Evolutionary conservation across 2,113 vertebrate species (phyloP).

Genomic region (Chiloscyllium plagiosum): DNA sequence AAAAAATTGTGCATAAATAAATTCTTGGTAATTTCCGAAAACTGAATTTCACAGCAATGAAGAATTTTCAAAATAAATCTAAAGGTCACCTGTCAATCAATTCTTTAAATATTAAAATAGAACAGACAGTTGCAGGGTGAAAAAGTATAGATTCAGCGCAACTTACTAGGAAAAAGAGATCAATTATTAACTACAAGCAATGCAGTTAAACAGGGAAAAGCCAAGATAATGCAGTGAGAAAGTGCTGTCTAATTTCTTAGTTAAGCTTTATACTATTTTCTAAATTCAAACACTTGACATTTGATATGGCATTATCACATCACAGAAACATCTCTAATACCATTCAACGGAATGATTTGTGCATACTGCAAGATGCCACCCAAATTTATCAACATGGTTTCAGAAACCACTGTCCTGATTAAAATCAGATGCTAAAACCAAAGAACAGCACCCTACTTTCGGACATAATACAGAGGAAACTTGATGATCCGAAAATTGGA

Average conservation of each 20-base stretch:
- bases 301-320: background rate
- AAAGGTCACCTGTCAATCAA: background rate
- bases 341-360: background rate
- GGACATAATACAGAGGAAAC: no score
- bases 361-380: background rate
- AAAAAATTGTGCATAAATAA: background rate
- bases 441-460: background rate
- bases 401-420: background rate
- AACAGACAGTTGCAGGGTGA: background rate
- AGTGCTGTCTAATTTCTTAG: background rate
- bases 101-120: slow-evolving; percentile 3
- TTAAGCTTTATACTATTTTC: background rate
- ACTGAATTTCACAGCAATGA: background rate
- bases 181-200: background rate
- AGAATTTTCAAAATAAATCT: background rate
- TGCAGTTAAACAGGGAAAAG: background rate
- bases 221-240: background rate
- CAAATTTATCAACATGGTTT: background rate
- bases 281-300: background rate
- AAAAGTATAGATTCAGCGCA: background rate
- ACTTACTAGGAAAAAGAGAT: background rate
- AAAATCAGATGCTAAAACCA: background rate
- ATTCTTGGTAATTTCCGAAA: background rate
- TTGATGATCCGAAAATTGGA: no score
- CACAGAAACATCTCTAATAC: background rate